Evolutionary conservation across 2,888 invertebrate genomes (phyloP), one percentile per base, ranked within the genome.

Genomic region (Hartigia nigra): DNA sequence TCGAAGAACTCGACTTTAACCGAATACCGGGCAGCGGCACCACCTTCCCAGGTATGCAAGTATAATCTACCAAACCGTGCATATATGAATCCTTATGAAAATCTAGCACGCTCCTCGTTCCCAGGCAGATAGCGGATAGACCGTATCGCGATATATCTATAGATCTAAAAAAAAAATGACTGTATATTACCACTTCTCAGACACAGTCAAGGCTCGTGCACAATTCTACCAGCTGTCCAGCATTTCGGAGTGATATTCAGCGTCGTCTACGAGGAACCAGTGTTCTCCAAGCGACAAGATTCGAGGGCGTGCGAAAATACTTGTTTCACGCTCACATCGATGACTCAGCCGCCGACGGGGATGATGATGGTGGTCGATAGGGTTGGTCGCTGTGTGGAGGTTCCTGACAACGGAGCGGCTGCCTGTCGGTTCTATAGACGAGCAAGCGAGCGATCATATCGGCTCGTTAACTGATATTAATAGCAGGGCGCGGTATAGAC

Each of bases 381-480:
- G 82, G 81, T 77, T 55, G 80, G 82, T 82, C 79, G 81, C 77
- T 79, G 81, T 74, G 77, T 75, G 31, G 75, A 35, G 31, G 31
- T 35, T 32, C 34, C 75, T 34, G 75, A 31, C 75, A 75, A 34
- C 75, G 31, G 34, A 75, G 36, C 75, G 35, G 75, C 75, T 32
- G 75, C 75, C 37, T 37, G 75, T 36, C 75, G 35, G 75, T 31
- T 72, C 34, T 75, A 37, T 74, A 55, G 79, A 77, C 79, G 79
- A 77, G 74, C 76, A 86, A 88, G 86, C 87, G 84, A 84, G 87
- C 90, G 91, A 91, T 91, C 90, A 88, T 90, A 91, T 91, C 90
- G 88, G 88, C 88, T 90, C 86, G 91, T 91, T 91, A 91, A 91
- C 90, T 90, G 91, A 91, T 91, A 91, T 91, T 91, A 91, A 91